Base-by-base conservation (phyloP, 2,113 vertebrate species). In the Urocolius indicus region DNA sequence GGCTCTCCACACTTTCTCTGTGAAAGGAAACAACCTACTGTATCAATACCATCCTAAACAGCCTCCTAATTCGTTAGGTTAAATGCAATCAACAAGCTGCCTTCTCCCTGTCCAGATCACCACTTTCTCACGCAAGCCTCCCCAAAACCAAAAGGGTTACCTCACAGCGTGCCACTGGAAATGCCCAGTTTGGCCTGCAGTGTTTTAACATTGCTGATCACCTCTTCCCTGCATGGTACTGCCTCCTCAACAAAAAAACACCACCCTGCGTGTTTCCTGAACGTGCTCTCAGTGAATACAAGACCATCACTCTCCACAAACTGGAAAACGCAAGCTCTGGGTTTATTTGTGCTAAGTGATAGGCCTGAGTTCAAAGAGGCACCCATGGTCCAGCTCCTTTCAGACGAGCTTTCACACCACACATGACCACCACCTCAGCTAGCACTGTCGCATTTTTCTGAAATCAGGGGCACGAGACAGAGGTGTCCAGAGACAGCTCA, bases 1-100 rank as follows among this genome's bases (percentile, higher is more conserved):
- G 98, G 96, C 98, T 99, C 97, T 99, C 99, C 96, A 99, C 99
- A 63, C 99, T 99, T 98, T 99, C 99, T 97, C 99, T 99, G 97
- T 94, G 46, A 81, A 81, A 93, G 29, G 16, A 80, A 95, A 80
- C 22, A 87, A 59, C 8, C 7, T 36, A 26, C 10, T 18, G 1
- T 34, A 38, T 90, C 67, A 95, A 6, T 27, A 63, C 29, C 13
- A 51, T 67, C 61, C 45, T 63, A 26, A 93, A 54, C 18, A 74
- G 14, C 10, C 66, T 49, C 17, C 27, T 59, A 14, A 77, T 59
- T 55, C 5, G 0, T 63, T 51, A 32, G 30, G 24, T 29, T 43
- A 66, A 83, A 55, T 34, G 48, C 38, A 69, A 8, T 7, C 22
- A 77, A 36, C 6, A 8, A 14, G 14, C 16, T 49, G 24, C 41